These are phyloP conservation scores for Poeciliopsis prolifica DNA, from an alignment of 2,113 vertebrate species.

Conservation along the genomic window DNA sequence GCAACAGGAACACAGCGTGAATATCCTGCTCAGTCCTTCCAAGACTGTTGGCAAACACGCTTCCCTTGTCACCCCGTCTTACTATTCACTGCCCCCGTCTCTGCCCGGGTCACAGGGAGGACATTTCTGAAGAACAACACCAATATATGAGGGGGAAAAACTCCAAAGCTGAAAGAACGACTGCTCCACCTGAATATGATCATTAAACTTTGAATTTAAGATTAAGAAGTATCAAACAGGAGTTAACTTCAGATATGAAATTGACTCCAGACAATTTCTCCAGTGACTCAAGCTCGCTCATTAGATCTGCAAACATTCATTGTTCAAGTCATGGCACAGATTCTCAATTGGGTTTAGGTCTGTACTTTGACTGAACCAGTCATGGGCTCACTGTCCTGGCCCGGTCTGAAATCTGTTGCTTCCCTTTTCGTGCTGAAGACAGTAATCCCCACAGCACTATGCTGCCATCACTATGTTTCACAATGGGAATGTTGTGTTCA, in stretches of 20 bases:
- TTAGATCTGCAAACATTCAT: too few relatives aligned
- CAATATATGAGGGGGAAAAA: constrained; percentile 17
- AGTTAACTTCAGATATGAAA: neutral
- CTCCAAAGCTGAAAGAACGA: too few relatives aligned
- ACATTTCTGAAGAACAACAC: constrained; percentile 61
- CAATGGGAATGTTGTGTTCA: too few relatives aligned
- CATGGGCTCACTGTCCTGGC: too few relatives aligned
- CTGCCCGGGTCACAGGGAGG: constrained; percentile 47
- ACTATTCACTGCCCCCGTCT: constrained; percentile 1
- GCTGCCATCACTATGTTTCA: too few relatives aligned
- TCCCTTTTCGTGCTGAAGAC: too few relatives aligned
- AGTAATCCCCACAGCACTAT: too few relatives aligned
- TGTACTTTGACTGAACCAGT: too few relatives aligned
- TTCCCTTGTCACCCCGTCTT: constrained; percentile 24
- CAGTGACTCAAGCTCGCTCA: too few relatives aligned
- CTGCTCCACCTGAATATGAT: neutral
- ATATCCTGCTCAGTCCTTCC: constrained; percentile 42
- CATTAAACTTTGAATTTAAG: neutral
- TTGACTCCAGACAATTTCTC: neutral
- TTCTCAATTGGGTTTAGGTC: too few relatives aligned
- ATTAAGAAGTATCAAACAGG: neutral
- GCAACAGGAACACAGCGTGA: constrained; percentile 46
- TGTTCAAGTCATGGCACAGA: too few relatives aligned
- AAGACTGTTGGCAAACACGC: constrained; percentile 38
- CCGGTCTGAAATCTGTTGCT: too few relatives aligned